Evolutionary conservation across 2,888 invertebrate genomes (phyloP).

Genomic region (Myopa tessellatipennis): DNA sequence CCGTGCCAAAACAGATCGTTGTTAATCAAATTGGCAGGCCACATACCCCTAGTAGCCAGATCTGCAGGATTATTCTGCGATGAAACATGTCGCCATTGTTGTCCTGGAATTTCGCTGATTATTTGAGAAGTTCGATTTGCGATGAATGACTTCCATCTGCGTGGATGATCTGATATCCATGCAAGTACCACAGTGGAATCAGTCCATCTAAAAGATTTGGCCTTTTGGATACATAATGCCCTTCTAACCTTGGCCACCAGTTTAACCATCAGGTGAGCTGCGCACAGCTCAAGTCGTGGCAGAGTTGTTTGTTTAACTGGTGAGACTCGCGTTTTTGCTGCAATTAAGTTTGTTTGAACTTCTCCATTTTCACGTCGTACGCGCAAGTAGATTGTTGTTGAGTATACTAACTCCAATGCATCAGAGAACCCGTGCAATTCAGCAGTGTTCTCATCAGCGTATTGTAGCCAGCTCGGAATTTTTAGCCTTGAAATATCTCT

Average conservation of each 20-base stretch:
- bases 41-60: slow-evolving; percentile 42
- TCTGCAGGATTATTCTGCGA: slow-evolving; percentile 41
- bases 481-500: background rate
- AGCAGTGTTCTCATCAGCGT: background rate
- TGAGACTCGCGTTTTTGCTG: slow-evolving; percentile 40
- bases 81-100: slow-evolving; percentile 37
- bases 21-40: slow-evolving; percentile 20
- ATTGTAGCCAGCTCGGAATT: background rate
- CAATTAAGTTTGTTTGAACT: slow-evolving; percentile 23
- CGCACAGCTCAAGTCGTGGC: slow-evolving; percentile 43
- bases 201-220: slow-evolving; percentile 11
- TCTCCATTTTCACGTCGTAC: slow-evolving; percentile 5
- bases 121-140: too few species aligned
- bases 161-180: slow-evolving; percentile 19
- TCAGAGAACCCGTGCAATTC: slow-evolving; percentile 45
- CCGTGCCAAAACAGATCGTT: slow-evolving; percentile 9
- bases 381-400: slow-evolving; percentile 35
- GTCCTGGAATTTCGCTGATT: slow-evolving; percentile 26
- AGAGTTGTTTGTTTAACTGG: slow-evolving; percentile 41
- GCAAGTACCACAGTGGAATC: slow-evolving; percentile 15
- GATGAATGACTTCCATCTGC: too few species aligned
- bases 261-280: slow-evolving; percentile 39
- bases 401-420: slow-evolving; percentile 39
- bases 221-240: background rate
- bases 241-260: slow-evolving; percentile 24